Evolutionary conservation across 2,113 vertebrate species (phyloP).

Genomic region (Verasper variegatus): DNA sequence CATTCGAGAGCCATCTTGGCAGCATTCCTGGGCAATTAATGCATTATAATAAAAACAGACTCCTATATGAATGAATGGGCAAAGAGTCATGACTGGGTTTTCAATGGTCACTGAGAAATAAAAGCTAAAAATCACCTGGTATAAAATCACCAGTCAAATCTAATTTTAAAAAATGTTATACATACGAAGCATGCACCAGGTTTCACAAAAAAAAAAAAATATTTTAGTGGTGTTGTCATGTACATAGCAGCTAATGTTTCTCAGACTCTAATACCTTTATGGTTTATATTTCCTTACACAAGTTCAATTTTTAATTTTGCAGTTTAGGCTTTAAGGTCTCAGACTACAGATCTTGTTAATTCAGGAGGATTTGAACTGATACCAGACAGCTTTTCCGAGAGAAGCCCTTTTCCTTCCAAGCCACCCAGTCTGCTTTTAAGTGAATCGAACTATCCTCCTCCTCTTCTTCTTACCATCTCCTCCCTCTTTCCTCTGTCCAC

Average conservation of each 20-base stretch:
- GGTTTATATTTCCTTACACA: neutral
- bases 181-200: too few relatives aligned
- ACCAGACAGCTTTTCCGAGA: neutral
- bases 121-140: too few relatives aligned
- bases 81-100: too few relatives aligned
- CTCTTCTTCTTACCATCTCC: neutral
- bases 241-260: neutral
- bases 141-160: too few relatives aligned
- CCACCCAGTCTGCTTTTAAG: slow-evolving; percentile 31
- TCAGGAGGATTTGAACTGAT: slow-evolving; percentile 22
- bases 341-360: neutral
- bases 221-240: too few relatives aligned
- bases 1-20: too few relatives aligned
- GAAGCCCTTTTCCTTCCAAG: neutral
- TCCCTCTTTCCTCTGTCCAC: slow-evolving; percentile 3
- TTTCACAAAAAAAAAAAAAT: too few relatives aligned
- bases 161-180: too few relatives aligned
- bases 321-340: neutral
- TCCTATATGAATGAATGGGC: too few relatives aligned
- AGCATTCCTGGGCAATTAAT: too few relatives aligned
- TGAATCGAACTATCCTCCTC: neutral
- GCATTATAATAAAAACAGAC: too few relatives aligned
- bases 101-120: too few relatives aligned
- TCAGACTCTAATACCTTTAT: neutral
- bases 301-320: neutral